Percentiles rank a stretch among this genome's conserved stretches.
These are phyloP conservation scores for Drymodes brunneopygia DNA, from an alignment of 2,113 vertebrate species.

Conservation along the genomic window DNA sequence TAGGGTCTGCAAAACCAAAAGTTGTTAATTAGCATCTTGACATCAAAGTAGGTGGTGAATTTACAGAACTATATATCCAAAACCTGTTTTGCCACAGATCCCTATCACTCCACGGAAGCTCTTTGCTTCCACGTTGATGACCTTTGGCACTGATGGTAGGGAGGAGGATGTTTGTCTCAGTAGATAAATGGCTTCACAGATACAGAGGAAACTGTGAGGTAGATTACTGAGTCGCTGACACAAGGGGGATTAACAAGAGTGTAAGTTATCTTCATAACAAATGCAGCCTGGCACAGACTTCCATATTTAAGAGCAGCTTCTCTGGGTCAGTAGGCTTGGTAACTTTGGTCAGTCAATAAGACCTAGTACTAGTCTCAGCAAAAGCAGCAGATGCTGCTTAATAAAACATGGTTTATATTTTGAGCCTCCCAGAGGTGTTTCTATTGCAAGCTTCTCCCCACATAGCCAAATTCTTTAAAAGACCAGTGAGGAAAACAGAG, in stretches of 20 bases:
- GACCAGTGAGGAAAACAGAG: not conserved
- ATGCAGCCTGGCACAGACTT: constrained; percentile 26
- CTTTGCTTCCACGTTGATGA: not conserved
- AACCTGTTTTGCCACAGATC: not conserved
- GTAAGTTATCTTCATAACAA: constrained; percentile 33
- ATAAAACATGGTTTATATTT: constrained; percentile 35
- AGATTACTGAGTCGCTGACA: constrained; percentile 24
- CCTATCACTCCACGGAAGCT: not conserved
- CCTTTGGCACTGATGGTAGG: not conserved
- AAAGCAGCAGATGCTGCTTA: constrained; percentile 9
- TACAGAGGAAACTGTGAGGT: not conserved
- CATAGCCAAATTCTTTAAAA: constrained; percentile 5
- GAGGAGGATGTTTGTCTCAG: not conserved
- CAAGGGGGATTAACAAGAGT: constrained; percentile 12
- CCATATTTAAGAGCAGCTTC: constrained; percentile 25
- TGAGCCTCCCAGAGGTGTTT: constrained; percentile 31
- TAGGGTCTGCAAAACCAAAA: not conserved
- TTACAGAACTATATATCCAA: not conserved
- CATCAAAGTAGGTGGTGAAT: not conserved
- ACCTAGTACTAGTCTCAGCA: not conserved
- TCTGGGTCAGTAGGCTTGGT: constrained; percentile 45
- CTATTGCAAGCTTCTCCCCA: constrained; percentile 11
- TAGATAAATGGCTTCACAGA: not conserved
- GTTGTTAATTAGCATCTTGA: not conserved
- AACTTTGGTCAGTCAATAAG: constrained; percentile 46